These are phyloP conservation scores for Dasyprocta punctata DNA, from an alignment of 2,113 vertebrate species.

Conservation along the genomic window DNA sequence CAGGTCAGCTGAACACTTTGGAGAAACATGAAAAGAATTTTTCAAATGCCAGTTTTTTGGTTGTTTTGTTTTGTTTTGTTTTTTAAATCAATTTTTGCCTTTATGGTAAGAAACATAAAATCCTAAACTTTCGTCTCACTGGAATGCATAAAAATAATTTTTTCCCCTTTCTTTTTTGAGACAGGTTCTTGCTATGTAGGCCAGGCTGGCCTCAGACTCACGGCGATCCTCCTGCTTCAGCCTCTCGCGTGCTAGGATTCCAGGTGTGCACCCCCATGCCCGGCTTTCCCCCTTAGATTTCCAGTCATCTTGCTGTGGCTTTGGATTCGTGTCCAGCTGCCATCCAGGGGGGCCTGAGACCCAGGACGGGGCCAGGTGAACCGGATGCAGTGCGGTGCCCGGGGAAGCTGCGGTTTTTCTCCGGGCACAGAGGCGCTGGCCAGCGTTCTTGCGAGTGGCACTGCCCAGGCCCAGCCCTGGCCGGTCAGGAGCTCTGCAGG, in stretches of 20 bases:
- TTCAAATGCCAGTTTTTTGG: neutral
- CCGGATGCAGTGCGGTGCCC: neutral
- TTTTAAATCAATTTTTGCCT: neutral
- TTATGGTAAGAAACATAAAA: neutral
- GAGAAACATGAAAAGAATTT: constrained; percentile 30
- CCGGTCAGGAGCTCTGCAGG: neutral
- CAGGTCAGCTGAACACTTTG: neutral
- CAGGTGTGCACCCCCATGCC: neutral
- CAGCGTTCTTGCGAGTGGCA: no score
- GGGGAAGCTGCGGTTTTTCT: neutral
- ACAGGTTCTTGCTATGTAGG: neutral
- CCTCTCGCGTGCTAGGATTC: neutral
- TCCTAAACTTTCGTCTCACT: neutral
- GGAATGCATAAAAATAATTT: no score
- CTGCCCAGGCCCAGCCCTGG: no score
- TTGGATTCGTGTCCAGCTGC: neutral
- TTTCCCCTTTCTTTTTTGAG: neutral
- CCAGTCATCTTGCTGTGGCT: neutral
- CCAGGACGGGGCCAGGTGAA: neutral
- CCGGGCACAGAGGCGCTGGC: neutral
- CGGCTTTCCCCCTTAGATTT: neutral
- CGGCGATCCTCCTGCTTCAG: neutral
- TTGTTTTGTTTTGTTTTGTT: neutral
- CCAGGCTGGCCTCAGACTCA: neutral
- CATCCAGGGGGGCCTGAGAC: neutral